Conservation (phyloP, 2,888 invertebrate species). For the Altica lythri region DNA sequence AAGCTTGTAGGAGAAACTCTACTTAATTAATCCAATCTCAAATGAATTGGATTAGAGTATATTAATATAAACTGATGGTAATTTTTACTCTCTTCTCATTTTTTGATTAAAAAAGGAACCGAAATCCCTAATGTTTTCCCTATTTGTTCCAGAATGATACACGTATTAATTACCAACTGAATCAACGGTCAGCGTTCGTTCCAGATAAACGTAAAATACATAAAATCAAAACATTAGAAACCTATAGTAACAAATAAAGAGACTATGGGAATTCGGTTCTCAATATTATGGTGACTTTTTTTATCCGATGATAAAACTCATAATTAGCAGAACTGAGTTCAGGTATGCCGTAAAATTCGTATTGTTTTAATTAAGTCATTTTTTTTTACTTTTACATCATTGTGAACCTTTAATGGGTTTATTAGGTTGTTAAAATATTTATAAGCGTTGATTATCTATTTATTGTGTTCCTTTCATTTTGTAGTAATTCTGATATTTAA, state of each 20-base stretch:
- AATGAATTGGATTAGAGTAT: no score
- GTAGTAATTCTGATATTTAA: no score
- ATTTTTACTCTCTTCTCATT: conserved; percentile 22
- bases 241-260: conserved; percentile 36
- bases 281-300: conserved; percentile 42
- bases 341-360: conserved; percentile 32
- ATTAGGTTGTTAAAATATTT: no score
- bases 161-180: conserved; percentile 66
- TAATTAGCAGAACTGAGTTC: conserved; percentile 42
- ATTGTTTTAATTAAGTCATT: no score
- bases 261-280: conserved; percentile 52
- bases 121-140: conserved; percentile 53
- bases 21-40: no score
- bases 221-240: conserved; percentile 29
- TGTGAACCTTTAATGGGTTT: conserved; percentile 6
- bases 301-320: conserved; percentile 32
- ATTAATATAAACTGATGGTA: no score
- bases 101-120: no score
- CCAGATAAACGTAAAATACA: no score
- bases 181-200: conserved; percentile 37
- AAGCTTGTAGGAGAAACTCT: neutral
- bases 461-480: no score
- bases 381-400: conserved; percentile 26
- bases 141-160: conserved; percentile 66
- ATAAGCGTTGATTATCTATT: no score